Evolutionary conservation across 2,113 vertebrate genomes (phyloP).

Genomic region (Corythoichthys haematopterus): DNA sequence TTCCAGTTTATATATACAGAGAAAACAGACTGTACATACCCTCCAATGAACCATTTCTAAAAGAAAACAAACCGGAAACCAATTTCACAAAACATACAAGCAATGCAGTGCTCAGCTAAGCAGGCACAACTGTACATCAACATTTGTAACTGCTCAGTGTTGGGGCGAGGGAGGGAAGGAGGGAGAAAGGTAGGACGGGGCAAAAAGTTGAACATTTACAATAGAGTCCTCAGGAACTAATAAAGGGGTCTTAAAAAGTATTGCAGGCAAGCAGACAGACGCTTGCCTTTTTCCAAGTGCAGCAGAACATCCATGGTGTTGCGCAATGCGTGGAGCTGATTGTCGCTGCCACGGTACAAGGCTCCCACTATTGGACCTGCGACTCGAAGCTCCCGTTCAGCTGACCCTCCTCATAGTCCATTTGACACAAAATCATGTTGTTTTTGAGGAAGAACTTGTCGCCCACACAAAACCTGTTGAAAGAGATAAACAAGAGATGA

Average conservation of each 20-base stretch:
- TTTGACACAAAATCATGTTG: slow-evolving; percentile 99
- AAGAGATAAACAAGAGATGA: slow-evolving; percentile 35
- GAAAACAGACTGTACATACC: slow-evolving; percentile 99
- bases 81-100: slow-evolving; percentile 92
- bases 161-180: slow-evolving; percentile 64
- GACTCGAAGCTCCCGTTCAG: slow-evolving; percentile 98
- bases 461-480: slow-evolving; percentile 94
- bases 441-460: slow-evolving; percentile 99
- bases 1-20: slow-evolving; percentile 99
- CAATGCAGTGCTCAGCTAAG: slow-evolving; percentile 92
- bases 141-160: slow-evolving; percentile 91
- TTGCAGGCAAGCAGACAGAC: slow-evolving; percentile 88
- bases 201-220: slow-evolving; percentile 82
- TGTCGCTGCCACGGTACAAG: slow-evolving; percentile 54
- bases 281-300: slow-evolving; percentile 73
- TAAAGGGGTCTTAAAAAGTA: slow-evolving; percentile 84
- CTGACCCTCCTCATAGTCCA: slow-evolving; percentile 99
- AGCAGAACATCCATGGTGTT: slow-evolving; percentile 75
- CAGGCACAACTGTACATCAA: slow-evolving; percentile 92
- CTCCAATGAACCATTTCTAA: slow-evolving; percentile 81
- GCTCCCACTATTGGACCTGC: slow-evolving; percentile 89
- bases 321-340: slow-evolving; percentile 59
- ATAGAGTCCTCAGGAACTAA: slow-evolving; percentile 83
- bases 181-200: slow-evolving; percentile 21
- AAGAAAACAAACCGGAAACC: slow-evolving; percentile 69